Evolutionary conservation across 2,113 vertebrate genomes (phyloP), one percentile per base, ranked within the genome.

Genomic region (Catharus fuscescens): DNA sequence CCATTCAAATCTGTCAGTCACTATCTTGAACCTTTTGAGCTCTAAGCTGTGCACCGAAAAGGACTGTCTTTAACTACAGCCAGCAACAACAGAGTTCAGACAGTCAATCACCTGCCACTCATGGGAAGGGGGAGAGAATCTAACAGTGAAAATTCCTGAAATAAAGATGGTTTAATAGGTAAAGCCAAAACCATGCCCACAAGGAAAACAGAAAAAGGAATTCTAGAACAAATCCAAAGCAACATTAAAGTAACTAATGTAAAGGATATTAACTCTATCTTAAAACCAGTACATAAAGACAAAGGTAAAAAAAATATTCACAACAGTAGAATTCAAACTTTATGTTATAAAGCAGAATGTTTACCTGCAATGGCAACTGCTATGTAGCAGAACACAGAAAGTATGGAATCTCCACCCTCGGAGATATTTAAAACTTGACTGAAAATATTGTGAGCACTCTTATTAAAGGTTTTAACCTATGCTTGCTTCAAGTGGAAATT

Each of bases 401-500:
- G 1, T 11, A 4, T 28, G 20, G 34, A 54, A 45, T 45, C 20
- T 66, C 3, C 9, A 23, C 16, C 14, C 21, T 19, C 54, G 18
- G 11, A 45, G 25, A 79, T 62, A 45, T 77, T 69, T 34, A 73
- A 77, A 84, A 60, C 8, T 72, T 65, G 20, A 50, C 17, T 32
- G 16, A 19, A 56, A 31, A 73, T 44, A 13, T 31, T 64, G 40
- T 44, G 48, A 77, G 73, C 9, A 54, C 8, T 12, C 15, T 83
- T 57, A 71, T 54, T 64, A 56, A 84, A 70, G 12, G 11, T 60
- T 90, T 69, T 73, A 18, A 40, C 8, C 3, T 40, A 36, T 28
- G 17, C 5, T 70, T 79, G 42, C 5, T 56, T 73, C 18, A 66
- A 65, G 2, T 1, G 0, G n/a, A 9, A 48, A 2, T 8, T n/a